Evolutionary conservation across 1,140 invertebrate species (phyloP), one percentile per base, ranked within the genome.

Genomic region (Hormaphis cornu): DNA sequence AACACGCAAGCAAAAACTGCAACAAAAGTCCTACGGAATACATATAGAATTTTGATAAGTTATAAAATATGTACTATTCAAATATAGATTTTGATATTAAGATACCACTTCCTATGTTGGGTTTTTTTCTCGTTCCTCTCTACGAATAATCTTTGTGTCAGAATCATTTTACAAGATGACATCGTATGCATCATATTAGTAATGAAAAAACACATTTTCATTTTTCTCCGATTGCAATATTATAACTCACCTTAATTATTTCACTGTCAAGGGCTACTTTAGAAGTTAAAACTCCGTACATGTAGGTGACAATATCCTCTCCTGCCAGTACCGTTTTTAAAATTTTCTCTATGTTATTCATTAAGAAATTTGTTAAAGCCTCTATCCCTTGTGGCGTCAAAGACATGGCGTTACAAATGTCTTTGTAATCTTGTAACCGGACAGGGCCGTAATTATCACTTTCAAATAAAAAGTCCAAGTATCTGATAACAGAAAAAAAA

Each of bases 201-300:
- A 33, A 33, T 9, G 30, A 33, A 33, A 33, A n/a, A n/a, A n/a
- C n/a, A n/a, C n/a, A n/a, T n/a, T n/a, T n/a, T n/a, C n/a, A n/a
- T n/a, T n/a, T n/a, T n/a, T n/a, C n/a, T n/a, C n/a, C n/a, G n/a
- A n/a, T n/a, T n/a, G n/a, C n/a, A n/a, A n/a, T n/a, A n/a, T n/a
- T n/a, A n/a, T 46, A 16, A 7, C 40, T 42, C n/a, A 48, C 61
- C 44, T 66, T 50, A 3, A 30, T 12, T 66, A 66, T 66, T 66
- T 66, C 61, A 22, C 20, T 35, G 10, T 66, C 61, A 4, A 66
- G 42, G 4, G 61, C 28, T 22, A 66, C 61, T 50, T 35, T 48
- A 5, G 61, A 50, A 20, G 61, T 44, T 18, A 66, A 33, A 33
- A 33, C 4, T 2, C 12, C 16, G 10, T 66, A 66, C 14, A 66